Evolutionary conservation across 2,113 vertebrate genomes (phyloP).

Genomic region (Cercopithecus mona): DNA sequence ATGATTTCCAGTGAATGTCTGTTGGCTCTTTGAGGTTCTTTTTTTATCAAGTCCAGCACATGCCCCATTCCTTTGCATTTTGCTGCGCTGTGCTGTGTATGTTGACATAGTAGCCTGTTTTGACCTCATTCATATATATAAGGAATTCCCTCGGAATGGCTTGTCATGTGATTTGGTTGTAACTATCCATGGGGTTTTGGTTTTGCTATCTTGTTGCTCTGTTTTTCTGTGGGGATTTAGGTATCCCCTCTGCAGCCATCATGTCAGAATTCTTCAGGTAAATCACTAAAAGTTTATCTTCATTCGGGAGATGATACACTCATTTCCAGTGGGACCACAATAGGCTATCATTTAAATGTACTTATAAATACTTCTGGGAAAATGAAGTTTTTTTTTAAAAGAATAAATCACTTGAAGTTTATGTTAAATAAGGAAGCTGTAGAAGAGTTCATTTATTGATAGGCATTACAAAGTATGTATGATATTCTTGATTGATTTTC

Average conservation of each 20-base stretch:
- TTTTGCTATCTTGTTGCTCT: slow-evolving; percentile 25
- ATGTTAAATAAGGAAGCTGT: background rate
- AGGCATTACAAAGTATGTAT: background rate
- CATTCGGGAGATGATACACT: background rate
- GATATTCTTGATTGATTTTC: background rate
- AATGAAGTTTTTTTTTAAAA: background rate
- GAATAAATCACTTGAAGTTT: slow-evolving; percentile 23
- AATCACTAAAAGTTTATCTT: background rate
- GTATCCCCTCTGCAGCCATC: background rate
- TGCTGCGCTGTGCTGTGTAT: background rate
- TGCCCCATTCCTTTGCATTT: background rate
- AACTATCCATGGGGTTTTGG: background rate
- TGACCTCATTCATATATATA: background rate
- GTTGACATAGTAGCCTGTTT: background rate
- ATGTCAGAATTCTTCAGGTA: background rate
- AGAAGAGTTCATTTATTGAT: background rate
- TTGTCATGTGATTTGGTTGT: background rate
- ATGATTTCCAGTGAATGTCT: background rate
- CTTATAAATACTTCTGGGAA: background rate
- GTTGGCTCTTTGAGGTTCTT: background rate
- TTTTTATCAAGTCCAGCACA: background rate
- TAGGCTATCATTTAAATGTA: background rate
- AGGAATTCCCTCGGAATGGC: background rate
- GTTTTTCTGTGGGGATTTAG: background rate
- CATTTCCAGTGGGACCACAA: background rate